Evolutionary conservation across 1,140 invertebrate species (phyloP).

Genomic region (Bathynomus jamesi): DNA sequence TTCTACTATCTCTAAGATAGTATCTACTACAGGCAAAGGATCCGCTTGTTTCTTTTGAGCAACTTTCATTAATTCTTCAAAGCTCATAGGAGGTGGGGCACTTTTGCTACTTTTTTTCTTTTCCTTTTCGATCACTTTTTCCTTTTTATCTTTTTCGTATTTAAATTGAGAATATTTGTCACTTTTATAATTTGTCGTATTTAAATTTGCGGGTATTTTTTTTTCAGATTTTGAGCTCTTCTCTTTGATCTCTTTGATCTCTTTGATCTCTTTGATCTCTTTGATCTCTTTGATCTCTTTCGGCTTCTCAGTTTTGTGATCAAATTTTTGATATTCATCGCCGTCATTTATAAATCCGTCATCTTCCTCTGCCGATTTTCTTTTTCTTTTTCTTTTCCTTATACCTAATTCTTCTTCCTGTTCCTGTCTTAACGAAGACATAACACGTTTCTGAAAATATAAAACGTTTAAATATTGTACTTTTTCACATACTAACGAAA

Average conservation of each 20-base stretch:
- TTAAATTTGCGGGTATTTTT: slow-evolving; percentile 18
- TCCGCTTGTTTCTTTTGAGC: slow-evolving; percentile 28
- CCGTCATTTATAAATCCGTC: slow-evolving; percentile 38
- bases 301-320: not conserved
- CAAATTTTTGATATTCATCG: slow-evolving; percentile 19
- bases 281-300: not conserved
- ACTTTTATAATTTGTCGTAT: slow-evolving; percentile 37
- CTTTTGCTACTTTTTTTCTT: slow-evolving; percentile 2
- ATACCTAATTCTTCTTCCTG: slow-evolving; percentile 61
- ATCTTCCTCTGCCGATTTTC: slow-evolving; percentile 39
- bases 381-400: slow-evolving; percentile 57
- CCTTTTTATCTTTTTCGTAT: slow-evolving; percentile 46
- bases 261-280: not conserved
- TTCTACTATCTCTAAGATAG: slow-evolving; percentile 8
- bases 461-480: slow-evolving; percentile 3
- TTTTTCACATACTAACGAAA: slow-evolving; percentile 32
- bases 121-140: slow-evolving; percentile 13
- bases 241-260: not conserved
- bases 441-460: slow-evolving; percentile 53
- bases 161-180: slow-evolving; percentile 43
- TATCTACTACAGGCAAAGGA: not conserved
- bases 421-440: slow-evolving; percentile 61
- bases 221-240: not conserved
- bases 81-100: slow-evolving; percentile 37
- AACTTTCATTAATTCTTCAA: slow-evolving; percentile 38